Evolutionary conservation across 2,888 invertebrate genomes (phyloP).

Genomic region (Slavum lentiscoides): DNA sequence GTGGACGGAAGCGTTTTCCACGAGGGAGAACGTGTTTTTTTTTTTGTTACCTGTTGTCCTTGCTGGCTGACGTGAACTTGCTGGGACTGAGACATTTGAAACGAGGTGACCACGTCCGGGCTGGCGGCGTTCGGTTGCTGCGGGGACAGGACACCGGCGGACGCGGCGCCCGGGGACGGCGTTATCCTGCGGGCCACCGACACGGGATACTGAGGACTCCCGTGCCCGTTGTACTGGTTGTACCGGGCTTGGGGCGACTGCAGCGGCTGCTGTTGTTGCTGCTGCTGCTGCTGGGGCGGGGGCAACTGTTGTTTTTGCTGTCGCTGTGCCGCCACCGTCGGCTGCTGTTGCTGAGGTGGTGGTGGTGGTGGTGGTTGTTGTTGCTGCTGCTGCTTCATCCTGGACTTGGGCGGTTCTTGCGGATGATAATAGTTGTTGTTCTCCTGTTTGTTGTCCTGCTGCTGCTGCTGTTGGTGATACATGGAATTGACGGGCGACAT

Average conservation of each 20-base stretch:
- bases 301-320: conserved; percentile 29
- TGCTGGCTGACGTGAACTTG: conserved; percentile 47
- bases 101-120: conserved; percentile 41
- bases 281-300: not conserved
- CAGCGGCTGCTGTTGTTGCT: conserved; percentile 36
- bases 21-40: no score
- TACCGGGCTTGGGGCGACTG: conserved; percentile 48
- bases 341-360: conserved; percentile 10
- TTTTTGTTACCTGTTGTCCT: conserved; percentile 36
- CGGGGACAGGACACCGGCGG: conserved; percentile 45
- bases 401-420: conserved; percentile 40
- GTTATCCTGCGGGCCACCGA: conserved; percentile 46
- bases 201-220: conserved; percentile 47
- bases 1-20: no score
- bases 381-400: conserved; percentile 31
- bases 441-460: conserved; percentile 33
- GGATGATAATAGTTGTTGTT: conserved; percentile 46
- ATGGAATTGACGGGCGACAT: conserved; percentile 51
- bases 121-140: conserved; percentile 45
- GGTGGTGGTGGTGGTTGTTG: conserved; percentile 5
- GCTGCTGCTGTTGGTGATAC: conserved; percentile 39
- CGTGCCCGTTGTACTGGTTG: conserved; percentile 50
- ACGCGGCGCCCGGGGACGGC: conserved; percentile 47
- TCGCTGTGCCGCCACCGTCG: not conserved
- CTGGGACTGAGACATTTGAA: conserved; percentile 46